These are phyloP conservation scores for Aix galericulata DNA, from an alignment of 2,113 vertebrate species.

Conservation along the genomic window DNA sequence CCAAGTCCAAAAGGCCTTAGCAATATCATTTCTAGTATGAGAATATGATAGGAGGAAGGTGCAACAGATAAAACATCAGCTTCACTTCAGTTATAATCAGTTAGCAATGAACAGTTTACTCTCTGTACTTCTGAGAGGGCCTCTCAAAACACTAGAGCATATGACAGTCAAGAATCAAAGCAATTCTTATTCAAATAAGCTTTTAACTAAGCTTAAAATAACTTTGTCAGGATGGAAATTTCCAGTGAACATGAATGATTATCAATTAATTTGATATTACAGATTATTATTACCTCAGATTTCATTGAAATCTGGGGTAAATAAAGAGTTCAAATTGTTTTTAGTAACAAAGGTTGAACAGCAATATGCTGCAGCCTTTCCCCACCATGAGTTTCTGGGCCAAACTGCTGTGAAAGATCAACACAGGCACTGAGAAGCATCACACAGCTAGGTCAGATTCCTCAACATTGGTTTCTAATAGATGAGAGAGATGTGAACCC, in stretches of 20 bases:
- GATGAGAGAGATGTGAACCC: neutral
- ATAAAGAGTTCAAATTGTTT: neutral
- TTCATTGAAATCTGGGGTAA: neutral
- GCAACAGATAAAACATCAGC: neutral
- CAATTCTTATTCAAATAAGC: neutral
- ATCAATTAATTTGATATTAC: neutral
- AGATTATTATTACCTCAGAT: neutral
- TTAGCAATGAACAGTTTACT: neutral
- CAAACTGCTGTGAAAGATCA: neutral
- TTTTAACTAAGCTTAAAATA: constrained; percentile 1
- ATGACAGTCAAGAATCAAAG: constrained; percentile 1
- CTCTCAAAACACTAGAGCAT: neutral
- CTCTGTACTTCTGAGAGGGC: neutral
- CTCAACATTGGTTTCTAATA: neutral
- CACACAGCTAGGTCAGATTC: neutral
- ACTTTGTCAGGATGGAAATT: neutral
- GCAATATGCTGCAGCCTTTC: neutral
- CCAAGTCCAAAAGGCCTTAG: neutral
- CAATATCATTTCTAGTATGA: neutral
- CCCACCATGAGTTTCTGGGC: neutral
- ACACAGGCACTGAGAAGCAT: neutral
- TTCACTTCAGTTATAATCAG: neutral
- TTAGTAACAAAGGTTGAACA: neutral
- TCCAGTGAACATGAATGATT: neutral
- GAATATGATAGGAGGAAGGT: neutral